phyloP scores from a whole-genome alignment of 1,140 invertebrate genomes.

The Cotesia chilonis region DNA sequence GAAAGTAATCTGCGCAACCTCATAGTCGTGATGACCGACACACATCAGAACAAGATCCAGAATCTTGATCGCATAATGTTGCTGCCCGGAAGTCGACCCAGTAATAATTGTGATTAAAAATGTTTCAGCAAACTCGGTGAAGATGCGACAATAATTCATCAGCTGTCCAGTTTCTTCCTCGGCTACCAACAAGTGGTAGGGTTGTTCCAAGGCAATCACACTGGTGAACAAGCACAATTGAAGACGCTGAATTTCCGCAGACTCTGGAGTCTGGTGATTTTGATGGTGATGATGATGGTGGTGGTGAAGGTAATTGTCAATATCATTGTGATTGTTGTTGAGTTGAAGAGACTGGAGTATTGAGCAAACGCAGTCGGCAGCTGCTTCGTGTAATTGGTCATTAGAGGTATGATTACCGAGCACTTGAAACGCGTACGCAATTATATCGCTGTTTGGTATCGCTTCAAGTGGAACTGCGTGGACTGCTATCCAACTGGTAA shows the following conservation, averaged over 20 bases:
- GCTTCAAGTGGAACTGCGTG: slow-evolving; percentile 74
- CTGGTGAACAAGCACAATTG: slow-evolving; percentile 76
- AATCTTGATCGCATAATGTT: slow-evolving; percentile 85
- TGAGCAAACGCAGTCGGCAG: slow-evolving; percentile 90
- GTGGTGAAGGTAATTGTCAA: slow-evolving; percentile 66
- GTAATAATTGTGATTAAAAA: slow-evolving; percentile 85
- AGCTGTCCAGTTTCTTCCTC: slow-evolving; percentile 92
- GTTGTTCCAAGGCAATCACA: slow-evolving; percentile 81
- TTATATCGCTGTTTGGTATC: slow-evolving; percentile 74
- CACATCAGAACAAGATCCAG: slow-evolving; percentile 91
- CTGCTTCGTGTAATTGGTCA: slow-evolving; percentile 85
- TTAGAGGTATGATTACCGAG: slow-evolving; percentile 72
- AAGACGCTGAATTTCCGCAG: slow-evolving; percentile 73
- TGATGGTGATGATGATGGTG: slow-evolving; percentile 75
- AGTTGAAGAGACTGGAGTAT: slow-evolving; percentile 83
- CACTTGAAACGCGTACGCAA: slow-evolving; percentile 76
- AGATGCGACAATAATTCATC: slow-evolving; percentile 92
- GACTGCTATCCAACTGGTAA: slow-evolving; percentile 82
- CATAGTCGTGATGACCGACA: slow-evolving; percentile 97
- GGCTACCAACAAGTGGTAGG: slow-evolving; percentile 91
- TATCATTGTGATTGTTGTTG: slow-evolving; percentile 70
- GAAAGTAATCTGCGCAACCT: slow-evolving; percentile 96
- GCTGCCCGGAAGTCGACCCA: slow-evolving; percentile 57
- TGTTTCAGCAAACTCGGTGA: slow-evolving; percentile 93
- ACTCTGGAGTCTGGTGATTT: slow-evolving; percentile 60